Percentiles rank a stretch among this genome's conserved stretches.
Conservation (phyloP, 2,113 vertebrate genomes). For the Neotragus pygmaeus region DNA sequence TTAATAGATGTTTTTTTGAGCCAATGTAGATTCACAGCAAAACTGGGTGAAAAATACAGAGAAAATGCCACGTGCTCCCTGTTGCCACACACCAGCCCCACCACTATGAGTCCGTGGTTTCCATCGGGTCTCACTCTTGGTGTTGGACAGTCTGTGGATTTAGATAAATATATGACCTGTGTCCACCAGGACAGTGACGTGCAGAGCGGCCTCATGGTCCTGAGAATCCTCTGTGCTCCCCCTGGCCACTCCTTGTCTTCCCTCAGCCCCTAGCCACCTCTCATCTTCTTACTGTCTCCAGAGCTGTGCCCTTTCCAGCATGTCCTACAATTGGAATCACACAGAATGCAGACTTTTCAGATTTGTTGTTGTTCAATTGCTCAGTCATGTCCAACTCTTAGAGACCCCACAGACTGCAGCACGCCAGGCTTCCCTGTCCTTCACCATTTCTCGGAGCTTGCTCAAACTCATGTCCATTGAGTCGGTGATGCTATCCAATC, state of each 20-base stretch:
- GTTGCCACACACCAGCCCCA: not conserved
- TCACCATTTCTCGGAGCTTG: not conserved
- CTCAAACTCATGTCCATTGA: not conserved
- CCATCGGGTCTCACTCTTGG: not conserved
- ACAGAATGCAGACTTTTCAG: fast-evolving
- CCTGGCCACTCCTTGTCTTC: not conserved
- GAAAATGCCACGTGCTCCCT: not conserved
- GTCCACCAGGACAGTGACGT: fast-evolving
- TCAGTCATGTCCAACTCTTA: not conserved
- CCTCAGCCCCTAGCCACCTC: not conserved
- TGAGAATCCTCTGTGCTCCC: too few relatives aligned
- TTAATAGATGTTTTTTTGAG: not conserved
- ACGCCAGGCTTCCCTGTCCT: not conserved
- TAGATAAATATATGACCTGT: fast-evolving
- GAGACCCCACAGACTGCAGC: not conserved
- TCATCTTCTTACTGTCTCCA: not conserved
- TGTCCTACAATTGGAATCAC: not conserved
- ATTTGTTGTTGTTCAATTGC: not conserved
- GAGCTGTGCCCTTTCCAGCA: not conserved
- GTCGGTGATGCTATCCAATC: not conserved
- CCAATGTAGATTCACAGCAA: not conserved
- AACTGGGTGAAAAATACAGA: not conserved
- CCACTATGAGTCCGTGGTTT: fast-evolving
- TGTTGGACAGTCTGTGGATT: not conserved
- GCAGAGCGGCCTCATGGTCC: fast-evolving